Base-by-base conservation (phyloP, 2,113 vertebrate genomes). In the Nettapus auritus region DNA sequence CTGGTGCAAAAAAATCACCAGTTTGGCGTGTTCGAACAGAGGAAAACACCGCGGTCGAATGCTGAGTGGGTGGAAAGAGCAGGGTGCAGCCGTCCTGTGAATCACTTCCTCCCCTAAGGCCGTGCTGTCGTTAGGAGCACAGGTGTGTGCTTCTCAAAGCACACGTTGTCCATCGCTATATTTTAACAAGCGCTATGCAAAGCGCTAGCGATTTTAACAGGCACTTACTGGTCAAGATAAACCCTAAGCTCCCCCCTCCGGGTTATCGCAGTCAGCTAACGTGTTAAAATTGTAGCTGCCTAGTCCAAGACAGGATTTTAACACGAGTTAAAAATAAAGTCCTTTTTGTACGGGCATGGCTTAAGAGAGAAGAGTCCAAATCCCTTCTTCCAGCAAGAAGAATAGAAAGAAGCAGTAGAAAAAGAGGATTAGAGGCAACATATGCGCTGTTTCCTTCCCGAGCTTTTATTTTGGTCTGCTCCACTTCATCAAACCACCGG, bases 291-390 rank as follows among this genome's bases (percentile, higher is more conserved):
- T 82, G 80, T 60, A 66, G 70, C 86, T 96, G 86, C 80, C 52
- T 68, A 18, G 69, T 87, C 90, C 90, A 95, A 82, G 80, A 81
- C 86, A 95, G 92, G 83, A 86, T 96, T 96, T 95, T 53, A 92
- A 79, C 73, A 42, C 0, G 84, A 92, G 83, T 96, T 92, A 96
- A 96, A 96, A 97, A 96, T 95, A 93, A 93, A 95, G 94, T 88
- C 86, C 44, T 93, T 94, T 96, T 95, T 88, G 60, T 92, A 83
- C 81, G 76, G 48, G 86, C 88, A 93, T 85, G 66, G 86, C 74
- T 95, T 96, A 93, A 89, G 83, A 96, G 62, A 88, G 69, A 44
- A 82, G 82, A 90, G 80, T 90, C 88, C 86, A 96, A 97, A 95
- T 94, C 94, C 92, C 80, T 82, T 92, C 92, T 90, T 89, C 86